Conservation (phyloP, 1,140 invertebrate genomes). For the Frieseomelitta varia region DNA sequence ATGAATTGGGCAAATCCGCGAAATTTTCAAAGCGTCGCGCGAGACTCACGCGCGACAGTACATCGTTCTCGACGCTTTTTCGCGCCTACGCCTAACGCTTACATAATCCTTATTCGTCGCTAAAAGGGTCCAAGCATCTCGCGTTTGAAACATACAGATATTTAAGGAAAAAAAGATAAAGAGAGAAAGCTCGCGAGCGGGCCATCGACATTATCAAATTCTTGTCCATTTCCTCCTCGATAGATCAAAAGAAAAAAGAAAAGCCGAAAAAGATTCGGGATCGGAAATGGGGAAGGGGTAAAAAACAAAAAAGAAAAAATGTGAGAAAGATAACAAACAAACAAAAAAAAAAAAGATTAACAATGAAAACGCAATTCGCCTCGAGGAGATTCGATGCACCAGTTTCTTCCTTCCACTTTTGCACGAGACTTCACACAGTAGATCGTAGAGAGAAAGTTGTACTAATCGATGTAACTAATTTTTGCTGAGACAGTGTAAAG, state of each 20-base stretch:
- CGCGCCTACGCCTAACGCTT: no score
- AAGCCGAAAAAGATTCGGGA: background rate
- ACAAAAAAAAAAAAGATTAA: background rate
- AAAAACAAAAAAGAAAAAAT: background rate
- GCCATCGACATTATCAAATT: constrained; percentile 13
- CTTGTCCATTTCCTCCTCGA: constrained; percentile 50
- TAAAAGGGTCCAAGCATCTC: background rate
- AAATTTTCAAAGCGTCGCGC: no score
- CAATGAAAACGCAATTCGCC: constrained; percentile 52
- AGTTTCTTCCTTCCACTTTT: constrained; percentile 71
- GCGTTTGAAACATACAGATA: background rate
- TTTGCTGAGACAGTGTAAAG: constrained; percentile 67
- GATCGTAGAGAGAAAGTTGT: constrained; percentile 68
- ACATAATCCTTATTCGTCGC: no score
- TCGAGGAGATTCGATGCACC: constrained; percentile 71
- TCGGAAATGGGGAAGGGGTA: background rate
- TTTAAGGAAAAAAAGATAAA: background rate
- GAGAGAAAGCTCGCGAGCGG: background rate
- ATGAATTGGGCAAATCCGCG: no score
- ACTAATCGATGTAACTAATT: constrained; percentile 69
- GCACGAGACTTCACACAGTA: constrained; percentile 70
- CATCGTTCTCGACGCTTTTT: no score
- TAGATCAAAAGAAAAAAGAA: constrained; percentile 41
- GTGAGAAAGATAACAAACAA: no score
- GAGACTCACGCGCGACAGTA: no score